Evolutionary conservation across 2,113 vertebrate species (phyloP).

Genomic region (Laterallus jamaicensis): DNA sequence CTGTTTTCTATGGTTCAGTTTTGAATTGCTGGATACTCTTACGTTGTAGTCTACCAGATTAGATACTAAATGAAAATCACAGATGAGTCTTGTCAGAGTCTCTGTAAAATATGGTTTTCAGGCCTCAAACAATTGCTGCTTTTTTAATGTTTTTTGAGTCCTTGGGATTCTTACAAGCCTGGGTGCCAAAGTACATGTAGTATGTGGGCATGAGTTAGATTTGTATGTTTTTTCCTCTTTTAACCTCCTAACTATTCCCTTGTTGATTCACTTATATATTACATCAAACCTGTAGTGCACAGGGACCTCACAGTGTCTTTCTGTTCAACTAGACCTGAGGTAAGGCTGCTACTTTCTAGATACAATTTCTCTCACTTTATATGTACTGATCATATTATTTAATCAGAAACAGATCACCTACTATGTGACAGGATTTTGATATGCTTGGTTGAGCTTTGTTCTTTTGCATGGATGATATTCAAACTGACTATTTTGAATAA

Average conservation of each 20-base stretch:
- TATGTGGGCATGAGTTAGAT: not conserved
- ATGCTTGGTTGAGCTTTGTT: not conserved
- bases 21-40: not conserved
- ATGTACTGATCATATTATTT: not conserved
- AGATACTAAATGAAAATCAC: not conserved
- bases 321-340: not conserved
- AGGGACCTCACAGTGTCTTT: not conserved
- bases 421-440: not conserved
- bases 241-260: not conserved
- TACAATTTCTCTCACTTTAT: not conserved
- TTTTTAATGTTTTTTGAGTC: not conserved
- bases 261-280: not conserved
- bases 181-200: not conserved
- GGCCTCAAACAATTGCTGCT: not conserved
- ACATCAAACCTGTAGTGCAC: not conserved
- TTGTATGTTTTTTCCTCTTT: not conserved
- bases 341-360: not conserved
- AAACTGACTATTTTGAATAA: not conserved
- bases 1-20: not conserved
- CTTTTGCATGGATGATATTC: not conserved
- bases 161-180: not conserved
- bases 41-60: not conserved
- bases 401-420: not conserved
- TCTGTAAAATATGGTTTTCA: not conserved
- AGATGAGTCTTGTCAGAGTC: not conserved